phyloP scores from a whole-genome alignment of 1,140 invertebrate species.

The Drosophila kikkawai region DNA sequence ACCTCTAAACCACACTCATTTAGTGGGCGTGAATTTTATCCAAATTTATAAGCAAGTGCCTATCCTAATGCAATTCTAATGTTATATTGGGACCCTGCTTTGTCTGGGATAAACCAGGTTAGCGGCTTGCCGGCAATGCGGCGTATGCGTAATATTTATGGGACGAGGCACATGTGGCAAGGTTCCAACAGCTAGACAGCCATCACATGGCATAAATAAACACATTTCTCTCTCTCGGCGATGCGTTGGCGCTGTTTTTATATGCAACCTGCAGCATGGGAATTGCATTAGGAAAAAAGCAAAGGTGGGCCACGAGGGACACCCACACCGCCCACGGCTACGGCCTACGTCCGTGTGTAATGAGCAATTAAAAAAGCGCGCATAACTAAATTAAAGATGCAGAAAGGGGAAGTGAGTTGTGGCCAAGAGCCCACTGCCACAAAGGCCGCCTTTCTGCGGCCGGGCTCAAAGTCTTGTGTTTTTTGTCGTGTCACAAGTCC shows the following conservation, averaged over 20 bases:
- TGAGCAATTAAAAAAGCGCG: conserved; percentile 68
- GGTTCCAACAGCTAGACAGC: conserved; percentile 49
- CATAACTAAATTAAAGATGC: conserved; percentile 71
- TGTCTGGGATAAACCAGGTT: conserved; percentile 71
- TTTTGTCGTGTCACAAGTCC: conserved; percentile 17
- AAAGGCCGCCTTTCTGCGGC: conserved; percentile 25
- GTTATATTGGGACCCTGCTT: conserved; percentile 26
- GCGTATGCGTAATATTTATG: conserved; percentile 77
- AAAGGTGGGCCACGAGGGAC: neutral
- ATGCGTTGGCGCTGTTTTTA: conserved; percentile 27
- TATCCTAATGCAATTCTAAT: conserved; percentile 39
- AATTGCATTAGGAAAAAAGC: conserved; percentile 68
- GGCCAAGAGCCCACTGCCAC: conserved; percentile 27
- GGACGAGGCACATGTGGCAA: conserved; percentile 71
- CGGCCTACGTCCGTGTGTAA: conserved; percentile 29
- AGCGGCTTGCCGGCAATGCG: conserved; percentile 47
- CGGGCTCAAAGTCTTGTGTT: conserved; percentile 3
- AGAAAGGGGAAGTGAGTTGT: conserved; percentile 2
- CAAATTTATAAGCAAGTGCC: neutral
- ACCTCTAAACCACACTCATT: neutral
- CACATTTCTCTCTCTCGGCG: conserved; percentile 48
- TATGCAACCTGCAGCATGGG: conserved; percentile 58
- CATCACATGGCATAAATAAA: conserved; percentile 75
- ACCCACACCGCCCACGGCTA: conserved; percentile 11
- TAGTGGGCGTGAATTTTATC: neutral